These are phyloP conservation scores for Electrophaes corylata DNA, from an alignment of 2,888 invertebrate species.

Conservation along the genomic window DNA sequence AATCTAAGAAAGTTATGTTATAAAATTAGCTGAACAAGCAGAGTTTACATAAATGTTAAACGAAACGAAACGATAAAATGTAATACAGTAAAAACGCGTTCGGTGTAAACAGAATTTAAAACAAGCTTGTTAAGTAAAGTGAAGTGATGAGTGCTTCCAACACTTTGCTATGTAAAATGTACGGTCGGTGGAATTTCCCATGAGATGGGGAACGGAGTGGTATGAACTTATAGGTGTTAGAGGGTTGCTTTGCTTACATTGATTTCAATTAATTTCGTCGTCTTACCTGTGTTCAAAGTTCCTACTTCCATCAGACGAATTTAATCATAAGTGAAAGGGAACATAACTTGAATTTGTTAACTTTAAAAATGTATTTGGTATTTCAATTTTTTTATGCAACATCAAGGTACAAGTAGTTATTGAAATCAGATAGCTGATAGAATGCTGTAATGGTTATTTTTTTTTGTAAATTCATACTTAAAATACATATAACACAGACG, in stretches of 20 bases:
- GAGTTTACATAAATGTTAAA: background rate
- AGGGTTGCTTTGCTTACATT: background rate
- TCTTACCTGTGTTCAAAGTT: background rate
- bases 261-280: constrained; percentile 1
- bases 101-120: constrained; percentile 18
- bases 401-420: too few species aligned
- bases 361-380: background rate
- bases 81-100: constrained; percentile 13
- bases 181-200: constrained; percentile 13
- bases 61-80: constrained; percentile 2
- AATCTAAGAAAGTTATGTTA: background rate
- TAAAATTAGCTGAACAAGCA: background rate
- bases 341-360: too few species aligned
- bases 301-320: background rate
- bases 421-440: too few species aligned
- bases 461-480: too few species aligned
- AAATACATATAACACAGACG: too few species aligned
- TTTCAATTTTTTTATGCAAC: too few species aligned
- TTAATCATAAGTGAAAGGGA: background rate
- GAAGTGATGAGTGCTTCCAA: constrained; percentile 15
- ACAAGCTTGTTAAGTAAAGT: constrained; percentile 20
- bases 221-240: background rate
- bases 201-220: background rate
- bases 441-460: too few species aligned
- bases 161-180: background rate